These are phyloP conservation scores for Rhynchonema sp. DNA, from an alignment of 2,888 invertebrate genomes.

Conservation along the genomic window DNA sequence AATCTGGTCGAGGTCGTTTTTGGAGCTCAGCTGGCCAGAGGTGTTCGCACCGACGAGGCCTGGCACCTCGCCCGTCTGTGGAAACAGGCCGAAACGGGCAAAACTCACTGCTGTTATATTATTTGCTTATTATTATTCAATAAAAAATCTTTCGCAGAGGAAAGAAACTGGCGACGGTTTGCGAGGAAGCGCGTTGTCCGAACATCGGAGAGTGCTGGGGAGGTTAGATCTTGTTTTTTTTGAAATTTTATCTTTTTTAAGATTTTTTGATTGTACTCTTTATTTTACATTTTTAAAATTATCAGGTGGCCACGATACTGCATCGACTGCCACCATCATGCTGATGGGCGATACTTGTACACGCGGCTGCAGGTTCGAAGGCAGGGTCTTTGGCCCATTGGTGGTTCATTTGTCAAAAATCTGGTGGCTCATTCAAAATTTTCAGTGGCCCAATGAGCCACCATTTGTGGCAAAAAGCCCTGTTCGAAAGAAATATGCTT, in stretches of 20 bases:
- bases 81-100: too few species aligned
- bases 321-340: conserved; percentile 99
- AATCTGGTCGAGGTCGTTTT: conserved; percentile 15
- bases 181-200: conserved; percentile 22
- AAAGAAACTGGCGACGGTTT: conserved; percentile 23
- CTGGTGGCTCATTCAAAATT: too few species aligned
- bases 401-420: too few species aligned
- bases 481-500: too few species aligned
- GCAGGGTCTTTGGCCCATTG: too few species aligned
- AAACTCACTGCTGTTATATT: too few species aligned
- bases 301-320: conserved; percentile 69
- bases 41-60: too few species aligned
- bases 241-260: background rate
- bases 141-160: conserved; percentile 21
- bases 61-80: too few species aligned
- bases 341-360: conserved; percentile 98
- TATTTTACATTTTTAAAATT: background rate
- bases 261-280: background rate
- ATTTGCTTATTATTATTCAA: too few species aligned
- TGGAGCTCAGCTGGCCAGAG: too few species aligned
- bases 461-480: too few species aligned
- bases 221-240: conserved; percentile 9
- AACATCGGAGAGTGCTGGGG: conserved; percentile 75
- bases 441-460: too few species aligned
- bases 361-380: conserved; percentile 49